Percentiles rank a stretch among this genome's conserved stretches.
Evolutionary conservation across 1,140 invertebrate species (phyloP).

Genomic region (Palaemon carinicauda): DNA sequence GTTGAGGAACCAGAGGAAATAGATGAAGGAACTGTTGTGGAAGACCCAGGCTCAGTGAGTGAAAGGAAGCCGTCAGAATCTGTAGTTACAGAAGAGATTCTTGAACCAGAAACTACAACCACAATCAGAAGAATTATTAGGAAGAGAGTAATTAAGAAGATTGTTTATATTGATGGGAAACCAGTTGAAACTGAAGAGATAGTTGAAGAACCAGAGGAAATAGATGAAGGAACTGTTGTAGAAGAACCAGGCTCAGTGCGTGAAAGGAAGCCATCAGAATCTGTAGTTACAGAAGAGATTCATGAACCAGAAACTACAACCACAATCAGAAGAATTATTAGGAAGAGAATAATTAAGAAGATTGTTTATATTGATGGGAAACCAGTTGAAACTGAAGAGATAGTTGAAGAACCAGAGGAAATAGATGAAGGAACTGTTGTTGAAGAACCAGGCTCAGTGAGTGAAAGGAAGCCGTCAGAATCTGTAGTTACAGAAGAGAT

Average conservation of each 20-base stretch:
- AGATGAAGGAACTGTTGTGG: not conserved
- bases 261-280: not conserved
- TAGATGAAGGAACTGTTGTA: too few species aligned
- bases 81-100: not conserved
- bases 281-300: not conserved
- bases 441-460: not conserved
- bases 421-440: not conserved
- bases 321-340: not conserved
- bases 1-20: too few species aligned
- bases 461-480: not conserved
- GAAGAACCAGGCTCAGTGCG: not conserved
- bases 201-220: too few species aligned
- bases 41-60: not conserved
- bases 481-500: not conserved
- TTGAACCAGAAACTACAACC: not conserved
- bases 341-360: not conserved
- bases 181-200: not conserved
- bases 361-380: constrained; percentile 25
- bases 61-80: too few species aligned
- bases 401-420: constrained; percentile 40
- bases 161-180: not conserved
- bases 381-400: constrained; percentile 32
- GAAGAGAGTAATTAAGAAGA: not conserved
- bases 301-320: not conserved
- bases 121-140: not conserved